These are phyloP conservation scores for Lepidocyrtoides sp. DNA, from an alignment of 2,888 invertebrate genomes.

Conservation along the genomic window DNA sequence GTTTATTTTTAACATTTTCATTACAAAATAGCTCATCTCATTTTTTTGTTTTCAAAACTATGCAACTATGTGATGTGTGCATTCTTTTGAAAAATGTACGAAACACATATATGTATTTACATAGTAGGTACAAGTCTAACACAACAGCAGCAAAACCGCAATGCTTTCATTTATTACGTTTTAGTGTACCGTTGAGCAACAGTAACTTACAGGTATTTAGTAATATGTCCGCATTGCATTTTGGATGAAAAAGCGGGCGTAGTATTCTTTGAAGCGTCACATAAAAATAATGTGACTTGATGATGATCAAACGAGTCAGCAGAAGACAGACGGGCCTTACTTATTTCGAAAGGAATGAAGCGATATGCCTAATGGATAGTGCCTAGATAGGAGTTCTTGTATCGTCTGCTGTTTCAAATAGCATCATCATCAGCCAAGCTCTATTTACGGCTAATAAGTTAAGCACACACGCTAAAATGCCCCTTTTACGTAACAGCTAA, in stretches of 20 bases:
- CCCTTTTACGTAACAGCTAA: conserved; percentile 72
- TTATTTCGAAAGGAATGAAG: not conserved
- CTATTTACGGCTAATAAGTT: conserved; percentile 68
- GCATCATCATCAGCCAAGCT: conserved; percentile 14
- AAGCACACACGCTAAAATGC: conserved; percentile 61
- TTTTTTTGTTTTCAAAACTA: not conserved
- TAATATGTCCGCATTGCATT: not conserved
- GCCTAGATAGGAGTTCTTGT: not conserved
- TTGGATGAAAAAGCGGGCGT: not conserved
- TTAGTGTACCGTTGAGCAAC: not conserved
- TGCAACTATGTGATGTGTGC: not conserved
- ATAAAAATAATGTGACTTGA: conserved; percentile 12
- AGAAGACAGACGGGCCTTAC: not conserved
- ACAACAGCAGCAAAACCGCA: too few relatives aligned
- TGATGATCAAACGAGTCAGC: conserved; percentile 14
- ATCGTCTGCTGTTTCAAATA: conserved; percentile 43
- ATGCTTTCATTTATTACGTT: not conserved
- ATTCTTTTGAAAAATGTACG: not conserved
- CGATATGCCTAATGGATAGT: too few relatives aligned
- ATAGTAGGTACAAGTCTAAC: too few relatives aligned
- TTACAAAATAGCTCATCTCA: too few relatives aligned
- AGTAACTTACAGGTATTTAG: not conserved
- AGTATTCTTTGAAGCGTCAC: not conserved
- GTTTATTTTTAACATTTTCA: too few relatives aligned
- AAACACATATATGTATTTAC: too few relatives aligned